phyloP scores from a whole-genome alignment of 1,140 invertebrate species.

The Drosophila pallidifrons region DNA sequence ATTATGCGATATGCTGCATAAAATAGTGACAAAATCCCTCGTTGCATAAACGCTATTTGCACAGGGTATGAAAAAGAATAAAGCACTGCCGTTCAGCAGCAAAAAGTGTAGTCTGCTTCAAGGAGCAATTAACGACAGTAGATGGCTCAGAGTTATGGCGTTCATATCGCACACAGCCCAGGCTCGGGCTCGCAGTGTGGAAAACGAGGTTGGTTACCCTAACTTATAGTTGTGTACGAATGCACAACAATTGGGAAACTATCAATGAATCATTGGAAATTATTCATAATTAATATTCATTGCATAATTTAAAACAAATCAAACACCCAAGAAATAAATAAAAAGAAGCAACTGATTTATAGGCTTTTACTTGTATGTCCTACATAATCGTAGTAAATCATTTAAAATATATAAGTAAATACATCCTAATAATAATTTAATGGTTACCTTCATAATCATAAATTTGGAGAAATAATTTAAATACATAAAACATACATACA shows the following conservation, averaged over 20 bases:
- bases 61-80: slow-evolving; percentile 34
- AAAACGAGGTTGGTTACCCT: slow-evolving; percentile 30
- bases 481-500: too few species aligned
- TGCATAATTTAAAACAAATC: too few species aligned
- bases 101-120: slow-evolving; percentile 78
- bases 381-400: too few species aligned
- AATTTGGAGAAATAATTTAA: too few species aligned
- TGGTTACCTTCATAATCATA: too few species aligned
- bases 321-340: too few species aligned
- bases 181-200: slow-evolving; percentile 34
- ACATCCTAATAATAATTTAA: too few species aligned
- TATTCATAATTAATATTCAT: too few species aligned
- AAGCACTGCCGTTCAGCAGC: slow-evolving; percentile 32
- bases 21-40: neutral
- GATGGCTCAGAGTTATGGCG: slow-evolving; percentile 75
- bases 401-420: too few species aligned
- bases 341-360: too few species aligned
- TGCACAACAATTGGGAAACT: neutral
- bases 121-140: slow-evolving; percentile 82
- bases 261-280: neutral
- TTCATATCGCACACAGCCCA: slow-evolving; percentile 70
- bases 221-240: neutral
- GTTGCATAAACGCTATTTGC: neutral
- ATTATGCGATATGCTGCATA: slow-evolving; percentile 1
- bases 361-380: too few species aligned